A percentile compares a stretch with the other conserved stretches of the same genome.
Conservation (phyloP, 2,113 vertebrate genomes). For the Ammodytes marinus region DNA sequence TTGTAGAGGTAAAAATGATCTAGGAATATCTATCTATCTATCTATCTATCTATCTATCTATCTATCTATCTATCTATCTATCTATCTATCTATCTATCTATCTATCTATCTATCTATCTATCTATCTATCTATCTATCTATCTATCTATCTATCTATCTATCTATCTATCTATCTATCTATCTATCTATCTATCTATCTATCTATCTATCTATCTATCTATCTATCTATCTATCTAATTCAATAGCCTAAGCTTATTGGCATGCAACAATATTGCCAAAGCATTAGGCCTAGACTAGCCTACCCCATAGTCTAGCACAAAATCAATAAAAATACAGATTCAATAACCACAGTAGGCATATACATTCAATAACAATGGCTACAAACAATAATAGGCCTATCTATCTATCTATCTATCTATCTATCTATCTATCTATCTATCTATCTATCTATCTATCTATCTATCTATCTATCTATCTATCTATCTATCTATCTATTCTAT, state of each 20-base stretch:
- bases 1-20: conserved; percentile 75
- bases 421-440: conserved; percentile 7
- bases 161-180: conserved; percentile 5
- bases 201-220: background rate
- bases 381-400: background rate
- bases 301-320: too few relatives aligned
- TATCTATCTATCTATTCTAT: background rate
- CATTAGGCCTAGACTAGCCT: too few relatives aligned
- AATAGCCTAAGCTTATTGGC: too few relatives aligned
- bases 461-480: background rate
- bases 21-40: conserved; percentile 35
- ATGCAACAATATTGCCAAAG: too few relatives aligned
- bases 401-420: background rate
- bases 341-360: too few relatives aligned
- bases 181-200: conserved; percentile 1
- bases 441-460: background rate
- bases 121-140: background rate
- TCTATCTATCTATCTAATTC: background rate
- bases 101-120: conserved; percentile 20
- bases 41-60: conserved; percentile 47
- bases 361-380: too few relatives aligned
- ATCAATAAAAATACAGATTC: too few relatives aligned
- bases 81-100: conserved; percentile 29
- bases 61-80: conserved; percentile 37
- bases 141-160: background rate